Percentiles rank a stretch among this genome's conserved stretches.
These are phyloP conservation scores for Anoplophora glabripennis DNA, from an alignment of 1,140 invertebrate species.

Conservation along the genomic window DNA sequence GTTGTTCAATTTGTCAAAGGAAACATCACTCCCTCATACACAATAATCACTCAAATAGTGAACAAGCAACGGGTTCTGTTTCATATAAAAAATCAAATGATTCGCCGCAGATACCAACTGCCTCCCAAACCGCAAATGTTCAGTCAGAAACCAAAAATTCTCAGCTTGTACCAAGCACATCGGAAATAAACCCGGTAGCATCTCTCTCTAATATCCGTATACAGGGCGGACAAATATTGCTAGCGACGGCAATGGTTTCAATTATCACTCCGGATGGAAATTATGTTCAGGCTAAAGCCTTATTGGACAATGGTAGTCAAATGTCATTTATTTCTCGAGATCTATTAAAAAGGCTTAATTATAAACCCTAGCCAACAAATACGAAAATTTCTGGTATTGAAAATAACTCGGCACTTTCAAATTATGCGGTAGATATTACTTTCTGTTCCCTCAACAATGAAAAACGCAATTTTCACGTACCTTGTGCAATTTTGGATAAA, in stretches of 20 bases:
- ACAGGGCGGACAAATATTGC: not conserved
- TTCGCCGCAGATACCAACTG: no score
- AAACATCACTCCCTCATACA: constrained; percentile 16
- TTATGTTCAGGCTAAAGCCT: not conserved
- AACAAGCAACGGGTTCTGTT: no score
- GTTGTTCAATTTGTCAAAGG: constrained; percentile 8
- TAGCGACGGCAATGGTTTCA: constrained; percentile 7
- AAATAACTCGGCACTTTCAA: not conserved
- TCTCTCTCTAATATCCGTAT: no score
- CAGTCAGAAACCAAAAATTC: no score
- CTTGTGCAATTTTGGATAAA: not conserved
- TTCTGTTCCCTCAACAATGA: no score
- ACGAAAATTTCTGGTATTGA: not conserved
- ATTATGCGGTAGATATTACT: constrained; percentile 5
- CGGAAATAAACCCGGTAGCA: no score
- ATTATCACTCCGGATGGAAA: not conserved
- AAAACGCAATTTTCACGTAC: no score
- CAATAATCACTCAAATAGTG: no score
- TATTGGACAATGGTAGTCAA: constrained; percentile 2
- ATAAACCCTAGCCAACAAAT: not conserved
- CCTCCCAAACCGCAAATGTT: no score
- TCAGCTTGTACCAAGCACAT: no score
- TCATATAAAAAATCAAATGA: not conserved
- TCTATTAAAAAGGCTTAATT: not conserved
- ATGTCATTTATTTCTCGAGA: not conserved